phyloP scores from a whole-genome alignment of 1,140 invertebrate genomes.

The Scylla paramamosain region DNA sequence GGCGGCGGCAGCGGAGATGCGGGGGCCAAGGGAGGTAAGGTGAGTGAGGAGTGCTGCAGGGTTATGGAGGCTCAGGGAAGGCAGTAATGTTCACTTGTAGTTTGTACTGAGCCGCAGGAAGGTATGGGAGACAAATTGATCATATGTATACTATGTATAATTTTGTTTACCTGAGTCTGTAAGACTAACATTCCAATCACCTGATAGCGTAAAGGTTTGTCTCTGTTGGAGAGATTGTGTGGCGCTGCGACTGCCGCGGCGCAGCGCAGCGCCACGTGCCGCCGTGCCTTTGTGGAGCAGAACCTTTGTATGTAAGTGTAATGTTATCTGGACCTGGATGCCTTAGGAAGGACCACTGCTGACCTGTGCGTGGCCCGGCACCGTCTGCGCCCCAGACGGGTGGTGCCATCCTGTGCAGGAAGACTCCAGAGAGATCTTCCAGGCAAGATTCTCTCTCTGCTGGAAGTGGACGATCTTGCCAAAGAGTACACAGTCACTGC shows the following conservation, averaged over 20 bases:
- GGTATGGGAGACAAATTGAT: too few relatives aligned
- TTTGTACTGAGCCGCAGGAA: too few relatives aligned
- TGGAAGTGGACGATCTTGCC: not conserved
- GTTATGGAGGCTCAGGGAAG: not conserved
- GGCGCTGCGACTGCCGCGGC: not conserved
- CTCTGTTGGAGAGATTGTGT: not conserved
- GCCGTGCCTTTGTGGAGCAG: not conserved
- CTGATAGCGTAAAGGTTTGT: not conserved
- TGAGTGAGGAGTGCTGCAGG: not conserved
- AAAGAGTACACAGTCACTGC: slow-evolving; percentile 46
- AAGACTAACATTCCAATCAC: not conserved
- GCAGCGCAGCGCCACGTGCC: not conserved
- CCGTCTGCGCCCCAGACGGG: too few relatives aligned
- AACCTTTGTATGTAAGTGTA: not conserved
- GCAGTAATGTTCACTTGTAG: not conserved
- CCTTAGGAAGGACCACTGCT: not conserved
- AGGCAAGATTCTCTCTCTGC: slow-evolving; percentile 40
- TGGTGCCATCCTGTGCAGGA: too few relatives aligned
- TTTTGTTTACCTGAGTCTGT: not conserved
- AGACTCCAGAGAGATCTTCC: not conserved
- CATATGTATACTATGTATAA: not conserved
- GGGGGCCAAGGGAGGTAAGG: not conserved
- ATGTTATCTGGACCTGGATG: not conserved
- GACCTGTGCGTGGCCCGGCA: too few relatives aligned
- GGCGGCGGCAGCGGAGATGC: not conserved